Evolutionary conservation across 2,113 vertebrate genomes (phyloP).

Genomic region (Gorsachius goisagi): DNA sequence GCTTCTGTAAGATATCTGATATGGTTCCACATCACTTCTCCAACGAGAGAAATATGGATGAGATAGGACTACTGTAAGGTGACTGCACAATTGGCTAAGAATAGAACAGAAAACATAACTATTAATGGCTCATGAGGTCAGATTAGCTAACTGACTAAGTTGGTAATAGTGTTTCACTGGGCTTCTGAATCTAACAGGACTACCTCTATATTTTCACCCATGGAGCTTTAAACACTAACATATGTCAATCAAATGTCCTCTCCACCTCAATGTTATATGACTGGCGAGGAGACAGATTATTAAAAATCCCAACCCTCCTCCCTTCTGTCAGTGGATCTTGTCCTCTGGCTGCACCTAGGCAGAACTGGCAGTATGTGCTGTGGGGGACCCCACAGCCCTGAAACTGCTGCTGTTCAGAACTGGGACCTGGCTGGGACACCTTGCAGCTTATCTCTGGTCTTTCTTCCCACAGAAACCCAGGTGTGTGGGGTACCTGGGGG

Average conservation of each 20-base stretch:
- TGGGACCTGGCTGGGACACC: background rate
- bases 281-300: constrained; percentile 24
- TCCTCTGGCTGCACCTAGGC: constrained; percentile 6
- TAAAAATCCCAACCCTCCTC: constrained; percentile 47
- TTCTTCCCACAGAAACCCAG: constrained; percentile 19
- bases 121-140: constrained; percentile 62
- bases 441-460: background rate
- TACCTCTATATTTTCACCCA: constrained; percentile 54
- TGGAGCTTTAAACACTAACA: background rate
- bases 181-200: constrained; percentile 38
- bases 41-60: background rate
- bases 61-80: constrained; percentile 19
- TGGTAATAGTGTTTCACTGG: constrained; percentile 44
- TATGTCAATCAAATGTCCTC: constrained; percentile 44
- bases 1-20: constrained; percentile 11
- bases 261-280: constrained; percentile 49
- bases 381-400: background rate
- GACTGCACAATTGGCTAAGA: constrained; percentile 50
- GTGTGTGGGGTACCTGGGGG: background rate
- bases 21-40: constrained; percentile 10
- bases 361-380: background rate
- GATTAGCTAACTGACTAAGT: constrained; percentile 39
- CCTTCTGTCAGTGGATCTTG: constrained; percentile 23
- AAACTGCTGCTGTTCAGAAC: background rate
- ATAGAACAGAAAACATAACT: constrained; percentile 52